Percentiles rank a stretch among this genome's conserved stretches.
phyloP scores from a whole-genome alignment of 2,113 vertebrate genomes.

The Tor tambroides region DNA sequence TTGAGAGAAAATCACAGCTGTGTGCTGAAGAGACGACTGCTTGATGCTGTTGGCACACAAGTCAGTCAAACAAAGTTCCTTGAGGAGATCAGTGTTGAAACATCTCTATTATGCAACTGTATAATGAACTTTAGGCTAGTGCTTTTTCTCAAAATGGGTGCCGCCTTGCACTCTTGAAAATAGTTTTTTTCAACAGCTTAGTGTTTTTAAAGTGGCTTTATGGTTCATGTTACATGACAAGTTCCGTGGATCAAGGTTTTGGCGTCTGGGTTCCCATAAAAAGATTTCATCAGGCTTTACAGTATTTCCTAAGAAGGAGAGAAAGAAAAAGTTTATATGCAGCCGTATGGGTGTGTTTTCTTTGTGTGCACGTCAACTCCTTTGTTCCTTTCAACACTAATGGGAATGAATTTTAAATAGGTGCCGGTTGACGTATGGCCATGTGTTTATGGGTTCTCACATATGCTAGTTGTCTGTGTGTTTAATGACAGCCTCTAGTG shows the following conservation, averaged over 20 bases:
- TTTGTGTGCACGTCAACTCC: slow-evolving; percentile 25
- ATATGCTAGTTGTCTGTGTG: slow-evolving; percentile 47
- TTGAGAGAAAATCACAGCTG: slow-evolving; percentile 11
- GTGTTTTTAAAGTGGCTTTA: neutral
- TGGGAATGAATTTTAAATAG: slow-evolving; percentile 38
- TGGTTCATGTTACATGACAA: neutral
- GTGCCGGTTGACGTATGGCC: slow-evolving; percentile 37
- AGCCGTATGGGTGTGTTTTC: slow-evolving; percentile 37
- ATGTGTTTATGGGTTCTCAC: slow-evolving; percentile 45
- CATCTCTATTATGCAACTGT: neutral
- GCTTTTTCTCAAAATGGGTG: neutral
- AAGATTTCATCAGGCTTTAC: neutral
- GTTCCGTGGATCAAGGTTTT: neutral
- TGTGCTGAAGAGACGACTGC: neutral
- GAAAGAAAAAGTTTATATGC: neutral
- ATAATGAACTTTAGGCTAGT: slow-evolving; percentile 22
- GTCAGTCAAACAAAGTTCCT: neutral
- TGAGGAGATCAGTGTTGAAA: slow-evolving; percentile 15
- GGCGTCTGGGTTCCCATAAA: neutral
- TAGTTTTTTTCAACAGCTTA: neutral
- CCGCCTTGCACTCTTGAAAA: neutral
- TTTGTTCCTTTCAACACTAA: slow-evolving; percentile 30
- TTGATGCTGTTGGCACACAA: neutral
- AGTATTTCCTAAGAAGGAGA: neutral
- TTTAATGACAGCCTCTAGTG: slow-evolving; percentile 33